These are phyloP conservation scores for Corydoras sp. DNA, from an alignment of 2,113 vertebrate genomes.

Conservation along the genomic window DNA sequence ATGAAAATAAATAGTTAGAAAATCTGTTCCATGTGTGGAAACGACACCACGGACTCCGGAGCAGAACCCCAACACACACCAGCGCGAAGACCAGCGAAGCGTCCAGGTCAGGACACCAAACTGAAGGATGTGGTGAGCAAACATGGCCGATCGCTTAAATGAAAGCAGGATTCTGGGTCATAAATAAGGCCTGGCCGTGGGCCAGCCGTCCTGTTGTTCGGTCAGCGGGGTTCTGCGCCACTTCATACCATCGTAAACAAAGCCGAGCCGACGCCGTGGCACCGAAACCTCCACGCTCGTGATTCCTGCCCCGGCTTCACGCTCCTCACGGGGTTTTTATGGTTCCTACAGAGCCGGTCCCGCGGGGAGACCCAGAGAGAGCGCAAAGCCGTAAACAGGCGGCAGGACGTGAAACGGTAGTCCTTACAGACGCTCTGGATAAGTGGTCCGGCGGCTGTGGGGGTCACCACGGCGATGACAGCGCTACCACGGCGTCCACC, in stretches of 20 bases:
- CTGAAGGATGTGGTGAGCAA: background rate
- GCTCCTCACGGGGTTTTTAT: background rate
- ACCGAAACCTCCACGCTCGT: conserved; percentile 15
- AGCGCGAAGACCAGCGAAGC: background rate
- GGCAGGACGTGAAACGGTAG: conserved; percentile 27
- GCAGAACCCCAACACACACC: background rate
- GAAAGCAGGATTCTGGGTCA: background rate
- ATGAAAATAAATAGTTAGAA: conserved; percentile 41
- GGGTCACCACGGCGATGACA: conserved; percentile 19
- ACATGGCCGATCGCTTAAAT: background rate
- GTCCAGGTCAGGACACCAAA: background rate
- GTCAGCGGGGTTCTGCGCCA: background rate
- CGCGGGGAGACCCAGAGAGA: background rate
- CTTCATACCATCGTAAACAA: background rate
- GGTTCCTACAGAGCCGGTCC: background rate
- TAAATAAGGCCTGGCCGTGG: background rate
- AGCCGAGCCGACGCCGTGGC: conserved; percentile 6
- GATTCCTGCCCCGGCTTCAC: background rate
- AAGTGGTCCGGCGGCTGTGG: background rate
- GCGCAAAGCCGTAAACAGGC: background rate
- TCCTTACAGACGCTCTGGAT: conserved; percentile 4
- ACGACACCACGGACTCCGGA: background rate
- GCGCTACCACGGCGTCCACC: conserved; percentile 5
- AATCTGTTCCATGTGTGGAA: conserved; percentile 33
- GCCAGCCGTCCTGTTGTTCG: conserved; percentile 1